A percentile compares a stretch with the other conserved stretches of the same genome.
Conservation (phyloP, 1,140 invertebrate species). For the Drosophila arizonae region DNA sequence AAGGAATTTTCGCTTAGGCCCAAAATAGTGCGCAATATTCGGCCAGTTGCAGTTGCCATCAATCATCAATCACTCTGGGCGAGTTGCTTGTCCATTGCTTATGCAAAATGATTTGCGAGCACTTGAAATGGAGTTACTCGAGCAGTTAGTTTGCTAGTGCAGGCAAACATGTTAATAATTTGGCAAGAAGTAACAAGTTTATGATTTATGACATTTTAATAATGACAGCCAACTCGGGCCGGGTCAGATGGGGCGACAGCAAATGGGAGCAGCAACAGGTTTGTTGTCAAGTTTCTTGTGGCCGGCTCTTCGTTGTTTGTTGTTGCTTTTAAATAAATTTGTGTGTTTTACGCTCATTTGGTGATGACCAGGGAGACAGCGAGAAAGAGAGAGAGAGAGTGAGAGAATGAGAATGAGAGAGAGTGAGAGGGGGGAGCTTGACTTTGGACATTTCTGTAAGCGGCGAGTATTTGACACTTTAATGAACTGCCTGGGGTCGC, state of each 20-base stretch:
- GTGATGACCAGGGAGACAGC: background rate
- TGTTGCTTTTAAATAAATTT: conserved; percentile 58
- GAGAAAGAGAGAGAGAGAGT: background rate
- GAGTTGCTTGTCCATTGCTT: conserved; percentile 3
- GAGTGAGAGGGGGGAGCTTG: background rate
- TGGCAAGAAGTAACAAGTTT: conserved; percentile 65
- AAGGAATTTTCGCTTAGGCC: background rate
- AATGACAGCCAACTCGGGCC: conserved; percentile 56
- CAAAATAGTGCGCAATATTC: background rate
- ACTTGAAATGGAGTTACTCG: conserved; percentile 22
- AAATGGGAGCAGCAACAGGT: conserved; percentile 64
- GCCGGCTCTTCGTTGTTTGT: conserved; percentile 30
- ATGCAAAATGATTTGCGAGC: conserved; percentile 32
- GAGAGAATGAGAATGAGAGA: background rate
- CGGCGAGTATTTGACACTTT: conserved; percentile 74
- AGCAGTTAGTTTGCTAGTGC: conserved; percentile 31
- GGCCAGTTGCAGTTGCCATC: conserved; percentile 39
- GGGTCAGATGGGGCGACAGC: conserved; percentile 52
- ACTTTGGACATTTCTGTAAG: conserved; percentile 54
- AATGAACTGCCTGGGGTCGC: conserved; percentile 74
- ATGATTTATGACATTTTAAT: conserved; percentile 75
- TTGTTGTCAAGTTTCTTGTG: conserved; percentile 50
- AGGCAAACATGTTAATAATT: conserved; percentile 60
- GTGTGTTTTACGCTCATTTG: conserved; percentile 25
- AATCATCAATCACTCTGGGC: conserved; percentile 38